These are phyloP conservation scores for Eudyptes chrysolophus DNA, from an alignment of 2,113 vertebrate genomes.

Conservation along the genomic window DNA sequence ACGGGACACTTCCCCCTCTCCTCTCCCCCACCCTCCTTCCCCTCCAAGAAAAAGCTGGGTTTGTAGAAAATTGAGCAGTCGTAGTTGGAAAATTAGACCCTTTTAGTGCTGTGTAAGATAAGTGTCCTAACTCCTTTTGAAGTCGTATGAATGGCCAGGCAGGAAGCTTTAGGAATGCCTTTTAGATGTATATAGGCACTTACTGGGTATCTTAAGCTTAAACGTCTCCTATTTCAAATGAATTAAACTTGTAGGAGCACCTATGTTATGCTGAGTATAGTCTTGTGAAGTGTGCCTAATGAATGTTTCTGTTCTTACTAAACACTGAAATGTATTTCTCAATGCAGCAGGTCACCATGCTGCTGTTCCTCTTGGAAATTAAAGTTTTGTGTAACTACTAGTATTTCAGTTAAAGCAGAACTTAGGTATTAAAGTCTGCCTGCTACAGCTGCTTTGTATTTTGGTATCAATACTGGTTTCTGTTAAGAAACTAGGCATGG, in stretches of 20 bases:
- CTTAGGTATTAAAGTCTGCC: neutral
- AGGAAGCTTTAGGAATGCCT: neutral
- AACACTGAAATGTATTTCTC: neutral
- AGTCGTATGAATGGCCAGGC: neutral
- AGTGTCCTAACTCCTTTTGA: neutral
- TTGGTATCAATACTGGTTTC: neutral
- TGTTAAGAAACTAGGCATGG: neutral
- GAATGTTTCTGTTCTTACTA: neutral
- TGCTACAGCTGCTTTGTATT: neutral
- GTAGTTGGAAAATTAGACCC: neutral
- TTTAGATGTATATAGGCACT: neutral
- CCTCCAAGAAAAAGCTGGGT: neutral
- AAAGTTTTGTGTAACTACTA: neutral
- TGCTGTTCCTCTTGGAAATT: neutral
- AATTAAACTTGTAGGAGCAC: neutral
- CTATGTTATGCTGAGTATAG: neutral
- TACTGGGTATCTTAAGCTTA: neutral
- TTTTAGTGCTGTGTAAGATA: neutral
- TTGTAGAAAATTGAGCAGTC: neutral
- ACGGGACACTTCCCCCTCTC: neutral
- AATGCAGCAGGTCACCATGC: neutral
- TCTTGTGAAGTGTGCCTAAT: neutral
- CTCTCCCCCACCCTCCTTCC: fast-evolving
- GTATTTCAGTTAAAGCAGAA: neutral
- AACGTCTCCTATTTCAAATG: neutral